Evolutionary conservation across 2,113 vertebrate genomes (phyloP), one percentile per base, ranked within the genome.

Genomic region (Mola mola): DNA sequence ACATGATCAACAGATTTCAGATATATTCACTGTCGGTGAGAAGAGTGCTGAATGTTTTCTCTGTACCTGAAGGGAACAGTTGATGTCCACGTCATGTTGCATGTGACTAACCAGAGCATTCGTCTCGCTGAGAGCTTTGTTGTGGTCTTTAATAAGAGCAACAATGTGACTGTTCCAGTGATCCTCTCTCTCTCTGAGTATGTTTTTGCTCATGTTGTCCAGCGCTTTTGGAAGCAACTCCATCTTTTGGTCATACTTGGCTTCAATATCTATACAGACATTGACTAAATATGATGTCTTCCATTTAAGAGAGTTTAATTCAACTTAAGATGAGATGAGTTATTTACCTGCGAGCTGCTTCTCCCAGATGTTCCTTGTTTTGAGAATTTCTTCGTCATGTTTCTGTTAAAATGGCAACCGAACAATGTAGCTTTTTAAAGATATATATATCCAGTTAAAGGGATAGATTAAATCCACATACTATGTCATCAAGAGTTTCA

Each of bases 121-220:
- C 41, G 93, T 83, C 8, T 96, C 92, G 0, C 36, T 78, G 44
- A 96, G 91, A 15, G 91, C 88, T 60, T 90, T 92, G 66, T 94
- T 89, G 0, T 96, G 94, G 22, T 92, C 92, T 53, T 82, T 89
- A 83, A 91, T 89, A 33, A 98, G 83, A 0, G 75, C 71, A 0
- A 13, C 77, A 66, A 96, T 94, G 74, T 95, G 94, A 20, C 59
- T 75, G 10, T 93, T 95, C 84, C 95, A 96, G 16, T 91, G 79
- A 76, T 95, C 92, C 64, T 95, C 94, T 1, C 89, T 74, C 49
- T 95, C 92, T 0, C 91, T 90, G 76, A 91, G 88, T 73, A 93
- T 92, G 0, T 90, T 95, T 79, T 94, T 95, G 21, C 90, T 92
- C 28, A 88, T 78, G 46, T 93, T 78, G 15, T 97, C 92, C 1